Base-by-base conservation (phyloP, 2,888 invertebrate genomes). In the Strigamia transsilvanica region DNA sequence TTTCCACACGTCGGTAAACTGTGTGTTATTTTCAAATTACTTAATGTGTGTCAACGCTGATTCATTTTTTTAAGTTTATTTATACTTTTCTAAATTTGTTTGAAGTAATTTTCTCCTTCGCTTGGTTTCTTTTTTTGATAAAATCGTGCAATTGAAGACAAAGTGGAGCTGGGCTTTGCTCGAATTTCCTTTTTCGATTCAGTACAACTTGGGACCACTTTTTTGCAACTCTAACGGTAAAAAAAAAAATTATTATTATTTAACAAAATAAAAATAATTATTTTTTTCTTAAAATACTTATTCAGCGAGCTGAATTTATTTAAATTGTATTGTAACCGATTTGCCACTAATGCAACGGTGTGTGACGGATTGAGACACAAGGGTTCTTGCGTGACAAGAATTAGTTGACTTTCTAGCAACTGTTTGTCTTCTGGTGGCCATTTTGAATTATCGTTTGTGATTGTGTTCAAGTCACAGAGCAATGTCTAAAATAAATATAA, bases 311-410 rank as follows among this genome's bases (percentile, higher is more conserved):
- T 93, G 85, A 85, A 85, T 79, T 85, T 85, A 10, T 84, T 90
- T 82, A 92, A 91, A 80, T 93, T 91, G 85, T 93, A 93, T 86
- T 94, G 93, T 66, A 94, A 88, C 85, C 92, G 91, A 80, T 94
- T 94, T 41, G 93, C 92, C 82, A 94, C 90, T 80, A 94, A 89
- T 38, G 94, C 93, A 66, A 96, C 93, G 34, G 93, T 91, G 2
- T 95, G 95, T 86, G 94, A 93, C 4, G 97, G 96, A 88, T 97
- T 96, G 81, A 98, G 90, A 88, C 96, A 97, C 46, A 98, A 89
- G 6, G 94, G 94, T 15, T 95, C 95, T 84, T 94, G 93, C 5
- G 95, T 94, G 15, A 94, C 94, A 86, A 95, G 91, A 56, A 97
- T 92, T 83, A 98, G 88, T 85, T 95, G 94, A 84, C 95, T 94